A percentile compares a stretch with the other conserved stretches of the same genome.
Conservation (phyloP, 2,888 invertebrate species). For the Podotricha telesiphe region DNA sequence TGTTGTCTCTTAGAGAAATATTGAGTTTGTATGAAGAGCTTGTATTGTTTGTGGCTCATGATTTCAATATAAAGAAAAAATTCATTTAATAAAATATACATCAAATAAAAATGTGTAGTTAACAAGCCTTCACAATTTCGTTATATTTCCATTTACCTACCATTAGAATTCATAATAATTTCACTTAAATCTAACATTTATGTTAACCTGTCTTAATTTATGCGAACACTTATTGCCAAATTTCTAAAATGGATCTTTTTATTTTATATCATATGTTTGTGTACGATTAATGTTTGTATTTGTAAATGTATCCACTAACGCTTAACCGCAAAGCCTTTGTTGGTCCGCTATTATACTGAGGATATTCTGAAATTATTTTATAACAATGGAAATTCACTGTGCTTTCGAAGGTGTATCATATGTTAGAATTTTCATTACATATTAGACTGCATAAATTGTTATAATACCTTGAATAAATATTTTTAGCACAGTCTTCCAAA, state of each 20-base stretch:
- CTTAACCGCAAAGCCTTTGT: background rate
- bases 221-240: background rate
- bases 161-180: too few relatives aligned
- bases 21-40: constrained; percentile 15
- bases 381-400: constrained; percentile 5
- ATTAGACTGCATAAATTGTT: background rate
- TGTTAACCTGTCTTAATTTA: too few relatives aligned
- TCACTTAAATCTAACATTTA: too few relatives aligned
- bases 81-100: background rate
- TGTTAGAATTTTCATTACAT: constrained; percentile 1
- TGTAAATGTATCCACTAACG: constrained; percentile 15
- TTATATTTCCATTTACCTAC: too few relatives aligned
- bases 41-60: background rate
- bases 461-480: background rate
- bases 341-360: background rate
- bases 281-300: background rate
- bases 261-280: background rate
- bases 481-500: background rate
- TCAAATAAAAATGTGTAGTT: background rate
- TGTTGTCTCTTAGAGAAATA: constrained; percentile 17
- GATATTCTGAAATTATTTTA: constrained; percentile 9
- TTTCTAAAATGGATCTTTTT: too few relatives aligned
- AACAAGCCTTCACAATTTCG: too few relatives aligned
- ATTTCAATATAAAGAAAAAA: background rate
- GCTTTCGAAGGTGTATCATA: background rate